phyloP scores from a whole-genome alignment of 2,113 vertebrate species.

The Hippoglossus stenolepis region DNA sequence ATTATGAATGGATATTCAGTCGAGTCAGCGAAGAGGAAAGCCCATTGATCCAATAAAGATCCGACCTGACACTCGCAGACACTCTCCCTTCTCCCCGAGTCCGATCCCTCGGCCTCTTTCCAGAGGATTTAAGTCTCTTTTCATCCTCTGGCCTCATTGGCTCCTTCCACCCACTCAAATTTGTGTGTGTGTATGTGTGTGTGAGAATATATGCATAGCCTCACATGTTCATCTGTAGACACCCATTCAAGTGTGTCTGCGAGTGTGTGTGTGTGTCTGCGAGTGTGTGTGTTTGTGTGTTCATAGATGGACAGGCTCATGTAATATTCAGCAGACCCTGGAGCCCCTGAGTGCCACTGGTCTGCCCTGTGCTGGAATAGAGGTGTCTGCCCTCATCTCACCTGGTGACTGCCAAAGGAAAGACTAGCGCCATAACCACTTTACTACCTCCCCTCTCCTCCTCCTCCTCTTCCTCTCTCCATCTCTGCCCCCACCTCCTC shows the following conservation, averaged over 20 bases:
- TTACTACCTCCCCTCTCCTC: conserved; percentile 11
- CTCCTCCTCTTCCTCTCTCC: background rate
- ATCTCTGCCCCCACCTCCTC: background rate
- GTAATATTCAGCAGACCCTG: conserved; percentile 76
- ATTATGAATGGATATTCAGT: conserved; percentile 35
- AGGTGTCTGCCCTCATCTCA: conserved; percentile 72
- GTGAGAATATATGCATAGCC: background rate
- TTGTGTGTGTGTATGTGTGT: background rate
- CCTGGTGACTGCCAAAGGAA: conserved; percentile 47
- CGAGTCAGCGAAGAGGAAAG: conserved; percentile 13
- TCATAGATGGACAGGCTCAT: conserved; percentile 61
- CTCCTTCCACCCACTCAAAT: background rate
- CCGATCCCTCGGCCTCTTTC: background rate
- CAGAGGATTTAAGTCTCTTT: conserved; percentile 8
- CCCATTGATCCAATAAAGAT: conserved; percentile 45
- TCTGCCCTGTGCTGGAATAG: conserved; percentile 49
- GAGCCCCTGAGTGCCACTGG: conserved; percentile 51
- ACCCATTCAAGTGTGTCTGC: background rate
- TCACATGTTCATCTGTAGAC: background rate
- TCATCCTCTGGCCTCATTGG: conserved; percentile 17
- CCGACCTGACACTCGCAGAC: conserved; percentile 19
- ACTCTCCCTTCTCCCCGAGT: background rate
- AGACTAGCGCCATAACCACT: conserved; percentile 58
- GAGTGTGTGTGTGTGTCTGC: background rate
- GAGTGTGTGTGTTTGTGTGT: background rate